phyloP scores from a whole-genome alignment of 2,888 invertebrate species.

The Sipha maydis region DNA sequence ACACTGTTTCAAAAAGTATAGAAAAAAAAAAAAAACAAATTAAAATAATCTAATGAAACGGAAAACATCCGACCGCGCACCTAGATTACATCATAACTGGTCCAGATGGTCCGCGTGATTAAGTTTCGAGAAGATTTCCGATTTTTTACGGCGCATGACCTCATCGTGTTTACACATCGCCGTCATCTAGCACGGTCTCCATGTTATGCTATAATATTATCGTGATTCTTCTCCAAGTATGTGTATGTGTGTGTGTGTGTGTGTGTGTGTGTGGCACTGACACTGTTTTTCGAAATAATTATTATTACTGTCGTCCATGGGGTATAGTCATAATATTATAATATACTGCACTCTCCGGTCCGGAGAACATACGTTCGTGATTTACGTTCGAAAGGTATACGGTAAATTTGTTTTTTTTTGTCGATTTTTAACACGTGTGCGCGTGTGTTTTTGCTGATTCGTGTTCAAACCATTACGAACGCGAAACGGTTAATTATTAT shows the following conservation, averaged over 20 bases:
- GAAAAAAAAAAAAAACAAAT: constrained; percentile 21
- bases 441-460: too few relatives aligned
- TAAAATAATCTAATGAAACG: constrained; percentile 44
- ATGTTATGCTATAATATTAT: background rate
- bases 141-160: constrained; percentile 50
- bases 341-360: background rate
- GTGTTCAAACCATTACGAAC: too few relatives aligned
- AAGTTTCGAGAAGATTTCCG: constrained; percentile 46
- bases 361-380: background rate
- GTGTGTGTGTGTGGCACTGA: constrained; percentile 39
- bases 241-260: background rate
- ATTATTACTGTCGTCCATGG: constrained; percentile 18
- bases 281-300: constrained; percentile 21
- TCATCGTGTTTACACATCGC: background rate
- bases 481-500: too few relatives aligned
- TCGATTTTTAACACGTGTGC: background rate
- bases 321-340: background rate
- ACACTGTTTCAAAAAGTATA: background rate
- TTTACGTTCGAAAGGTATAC: background rate
- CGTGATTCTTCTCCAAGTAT: background rate
- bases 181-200: constrained; percentile 1
- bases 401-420: background rate
- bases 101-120: constrained; percentile 44
- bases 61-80: constrained; percentile 25
- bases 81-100: constrained; percentile 59